A percentile compares a stretch with the other conserved stretches of the same genome.
These are phyloP conservation scores for Xenops minutus DNA, from an alignment of 2,797 vertebrate species.

Conservation along the genomic window DNA sequence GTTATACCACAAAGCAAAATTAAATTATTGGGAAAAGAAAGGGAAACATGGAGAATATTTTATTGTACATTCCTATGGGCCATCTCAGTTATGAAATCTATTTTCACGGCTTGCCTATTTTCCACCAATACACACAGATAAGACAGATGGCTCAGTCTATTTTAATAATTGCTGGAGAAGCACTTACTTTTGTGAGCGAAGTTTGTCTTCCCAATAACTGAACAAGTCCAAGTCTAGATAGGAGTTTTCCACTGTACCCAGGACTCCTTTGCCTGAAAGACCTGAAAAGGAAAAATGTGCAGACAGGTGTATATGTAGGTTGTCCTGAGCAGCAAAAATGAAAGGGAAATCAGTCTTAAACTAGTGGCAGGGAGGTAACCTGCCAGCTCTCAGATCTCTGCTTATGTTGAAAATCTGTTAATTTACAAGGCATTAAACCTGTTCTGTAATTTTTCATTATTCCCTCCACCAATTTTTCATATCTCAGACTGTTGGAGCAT, in stretches of 20 bases:
- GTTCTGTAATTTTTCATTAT: neutral
- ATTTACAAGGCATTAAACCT: neutral
- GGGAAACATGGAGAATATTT: neutral
- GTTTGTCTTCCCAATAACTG: neutral
- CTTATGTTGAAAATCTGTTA: neutral
- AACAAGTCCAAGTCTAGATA: neutral
- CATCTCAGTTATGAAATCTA: neutral
- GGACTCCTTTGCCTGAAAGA: neutral
- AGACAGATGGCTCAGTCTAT: neutral
- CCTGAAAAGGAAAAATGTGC: neutral
- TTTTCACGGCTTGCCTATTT: neutral
- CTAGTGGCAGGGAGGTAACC: neutral
- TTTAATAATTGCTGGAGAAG: neutral
- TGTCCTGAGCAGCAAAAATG: neutral
- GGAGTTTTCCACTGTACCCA: neutral
- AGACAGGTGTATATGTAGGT: neutral
- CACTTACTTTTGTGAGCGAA: neutral
- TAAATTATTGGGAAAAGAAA: neutral
- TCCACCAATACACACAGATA: neutral
- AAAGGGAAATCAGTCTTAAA: neutral
- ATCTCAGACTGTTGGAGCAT: neutral
- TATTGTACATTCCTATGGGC: neutral
- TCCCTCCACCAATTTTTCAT: accelerated
- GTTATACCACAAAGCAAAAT: neutral
- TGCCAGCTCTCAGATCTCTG: neutral